Base-by-base conservation (phyloP, 2,888 invertebrate genomes). In the Aphodius granarius region DNA sequence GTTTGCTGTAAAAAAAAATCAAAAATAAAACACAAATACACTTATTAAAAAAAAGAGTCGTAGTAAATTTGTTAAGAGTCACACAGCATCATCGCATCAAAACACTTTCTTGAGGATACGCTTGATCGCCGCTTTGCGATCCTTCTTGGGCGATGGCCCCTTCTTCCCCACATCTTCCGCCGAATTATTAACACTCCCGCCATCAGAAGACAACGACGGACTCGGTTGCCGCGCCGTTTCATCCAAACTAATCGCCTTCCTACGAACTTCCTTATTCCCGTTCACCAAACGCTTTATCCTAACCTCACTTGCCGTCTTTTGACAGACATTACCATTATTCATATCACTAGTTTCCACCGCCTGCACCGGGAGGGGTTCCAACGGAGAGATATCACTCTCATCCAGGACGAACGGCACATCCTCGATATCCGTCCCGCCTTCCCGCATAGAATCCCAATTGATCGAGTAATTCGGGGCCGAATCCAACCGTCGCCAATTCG, bases 71-170 rank as follows among this genome's bases (percentile, higher is more conserved):
- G 43, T 43, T 43, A 43, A 43, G 1, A 43, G 43, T 43, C 43
- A 9, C 43, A 43, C 9, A 43, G 43, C 9, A 43, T 43, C 43
- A 13, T 43, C 43, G 71, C 71, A 73, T 82, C 76, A 85, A 89
- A 95, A 95, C 85, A 95, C 92, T 89, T 94, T 94, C 82, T 92
- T 94, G 84, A 94, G 90, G 85, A 95, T 91, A 87, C 92, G 93
- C 86, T 92, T 94, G 80, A 95, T 89, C 83, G 92, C 91, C 83
- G 92, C 91, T 82, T 92, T 94, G 83, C 90, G 91, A 79, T 88
- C 88, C 82, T 91, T 92, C 77, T 88, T 89, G 62, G 82, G 84
- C 78, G 77, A 71, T 21, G 74, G 17, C 2, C 63, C 66, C 43
- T 66, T 87, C 20, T 66, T 87, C 65, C 79, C 82, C 79, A 77